phyloP scores from a whole-genome alignment of 2,797 vertebrate genomes.

The Tolypeutes matacus region DNA sequence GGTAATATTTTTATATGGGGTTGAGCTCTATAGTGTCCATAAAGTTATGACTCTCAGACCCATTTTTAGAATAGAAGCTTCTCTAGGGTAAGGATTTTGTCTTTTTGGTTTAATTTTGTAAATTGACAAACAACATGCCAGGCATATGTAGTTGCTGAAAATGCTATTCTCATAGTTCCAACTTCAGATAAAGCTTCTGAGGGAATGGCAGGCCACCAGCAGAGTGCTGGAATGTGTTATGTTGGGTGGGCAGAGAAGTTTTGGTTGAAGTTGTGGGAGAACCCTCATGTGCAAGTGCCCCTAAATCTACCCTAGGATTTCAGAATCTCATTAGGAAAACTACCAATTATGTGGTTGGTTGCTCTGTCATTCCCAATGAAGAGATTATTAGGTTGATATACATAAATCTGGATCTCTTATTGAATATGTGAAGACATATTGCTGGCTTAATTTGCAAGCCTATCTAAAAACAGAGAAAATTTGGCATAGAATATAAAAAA shows the following conservation, averaged over 20 bases:
- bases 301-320: neutral
- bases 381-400: constrained; percentile 61
- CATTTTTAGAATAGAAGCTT: constrained; percentile 67
- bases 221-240: neutral
- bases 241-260: neutral
- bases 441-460: constrained; percentile 2
- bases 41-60: constrained; percentile 55
- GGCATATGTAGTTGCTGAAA: neutral
- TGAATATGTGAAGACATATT: constrained; percentile 51
- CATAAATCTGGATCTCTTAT: constrained; percentile 39
- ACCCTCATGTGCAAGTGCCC: neutral
- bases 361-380: constrained; percentile 44
- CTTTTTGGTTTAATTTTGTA: constrained; percentile 8
- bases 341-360: neutral
- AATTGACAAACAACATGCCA: neutral
- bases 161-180: neutral
- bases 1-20: constrained; percentile 81
- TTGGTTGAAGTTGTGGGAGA: neutral
- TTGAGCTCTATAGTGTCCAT: constrained; percentile 64
- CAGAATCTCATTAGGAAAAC: constrained; percentile 41
- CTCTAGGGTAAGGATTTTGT: constrained; percentile 51
- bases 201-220: neutral
- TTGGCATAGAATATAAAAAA: neutral
- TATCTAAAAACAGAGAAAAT: constrained; percentile 41
- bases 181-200: neutral